Conservation (phyloP, 2,888 invertebrate genomes). For the Lycaena phlaeas region DNA sequence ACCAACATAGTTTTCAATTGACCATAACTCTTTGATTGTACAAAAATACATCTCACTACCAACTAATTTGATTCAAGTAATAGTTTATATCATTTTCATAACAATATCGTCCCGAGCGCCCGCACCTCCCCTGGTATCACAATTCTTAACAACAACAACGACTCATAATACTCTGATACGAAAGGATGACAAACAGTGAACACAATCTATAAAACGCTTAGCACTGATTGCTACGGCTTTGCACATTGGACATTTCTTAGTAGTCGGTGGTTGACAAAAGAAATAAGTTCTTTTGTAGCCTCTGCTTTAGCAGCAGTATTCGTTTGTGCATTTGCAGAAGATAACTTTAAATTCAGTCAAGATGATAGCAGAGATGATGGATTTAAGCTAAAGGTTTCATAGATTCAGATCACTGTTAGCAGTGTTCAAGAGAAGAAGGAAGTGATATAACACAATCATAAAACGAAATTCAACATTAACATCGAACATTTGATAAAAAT, state of each 20-base stretch:
- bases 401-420: background rate
- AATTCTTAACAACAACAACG: slow-evolving; percentile 50
- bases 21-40: slow-evolving; percentile 44
- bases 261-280: too few species aligned
- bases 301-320: too few species aligned
- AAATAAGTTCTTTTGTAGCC: too few species aligned
- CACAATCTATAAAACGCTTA: slow-evolving; percentile 32
- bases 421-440: background rate
- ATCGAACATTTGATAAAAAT: slow-evolving; percentile 52
- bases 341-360: too few species aligned
- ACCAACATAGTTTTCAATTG: slow-evolving; percentile 52
- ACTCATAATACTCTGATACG: slow-evolving; percentile 14
- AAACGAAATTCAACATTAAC: slow-evolving; percentile 30
- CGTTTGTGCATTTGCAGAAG: too few species aligned
- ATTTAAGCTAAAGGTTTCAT: background rate
- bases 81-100: slow-evolving; percentile 13
- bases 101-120: slow-evolving; percentile 24
- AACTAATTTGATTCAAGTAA: slow-evolving; percentile 52
- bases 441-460: background rate
- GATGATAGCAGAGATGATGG: too few species aligned
- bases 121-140: slow-evolving; percentile 45
- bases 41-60: slow-evolving; percentile 65
- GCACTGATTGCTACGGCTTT: background rate
- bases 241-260: too few species aligned
- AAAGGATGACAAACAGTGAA: slow-evolving; percentile 23